Percentiles rank a stretch among this genome's conserved stretches.
These are phyloP conservation scores for Paguma larvata DNA, from an alignment of 2,797 vertebrate species.

Conservation along the genomic window DNA sequence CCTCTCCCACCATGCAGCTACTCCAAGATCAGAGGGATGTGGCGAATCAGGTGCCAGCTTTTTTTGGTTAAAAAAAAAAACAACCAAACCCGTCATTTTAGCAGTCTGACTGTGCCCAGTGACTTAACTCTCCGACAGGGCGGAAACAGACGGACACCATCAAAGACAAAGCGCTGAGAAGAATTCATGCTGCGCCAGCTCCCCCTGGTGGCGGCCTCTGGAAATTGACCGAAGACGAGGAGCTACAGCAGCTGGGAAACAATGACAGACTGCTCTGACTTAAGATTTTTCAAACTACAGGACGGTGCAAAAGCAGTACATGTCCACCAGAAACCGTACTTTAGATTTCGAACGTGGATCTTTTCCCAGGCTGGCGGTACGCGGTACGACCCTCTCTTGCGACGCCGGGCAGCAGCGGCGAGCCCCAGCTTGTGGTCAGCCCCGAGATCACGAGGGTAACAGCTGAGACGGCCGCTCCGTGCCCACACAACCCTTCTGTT, in stretches of 20 bases:
- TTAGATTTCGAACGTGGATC: not conserved
- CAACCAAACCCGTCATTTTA: not conserved
- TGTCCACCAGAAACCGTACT: not conserved
- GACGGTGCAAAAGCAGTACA: not conserved
- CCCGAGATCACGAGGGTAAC: not conserved
- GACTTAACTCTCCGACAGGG: not conserved
- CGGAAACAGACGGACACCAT: not conserved
- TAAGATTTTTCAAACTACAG: not conserved
- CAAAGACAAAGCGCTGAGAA: not conserved
- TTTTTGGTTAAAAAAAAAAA: too few species aligned
- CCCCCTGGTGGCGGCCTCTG: slow-evolving; percentile 73
- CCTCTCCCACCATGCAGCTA: not conserved
- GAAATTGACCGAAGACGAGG: not conserved
- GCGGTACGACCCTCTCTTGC: not conserved
- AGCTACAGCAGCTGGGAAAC: not conserved
- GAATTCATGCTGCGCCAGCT: not conserved
- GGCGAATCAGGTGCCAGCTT: not conserved
- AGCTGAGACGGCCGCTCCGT: fast-evolving
- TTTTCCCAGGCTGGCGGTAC: not conserved
- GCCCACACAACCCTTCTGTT: not conserved
- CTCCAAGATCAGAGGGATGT: not conserved
- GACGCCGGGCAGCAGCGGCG: not conserved
- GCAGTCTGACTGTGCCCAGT: not conserved
- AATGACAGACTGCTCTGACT: not conserved
- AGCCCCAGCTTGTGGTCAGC: not conserved